Evolutionary conservation across 1,140 invertebrate genomes (phyloP).

Genomic region (Helicoverpa armigera): DNA sequence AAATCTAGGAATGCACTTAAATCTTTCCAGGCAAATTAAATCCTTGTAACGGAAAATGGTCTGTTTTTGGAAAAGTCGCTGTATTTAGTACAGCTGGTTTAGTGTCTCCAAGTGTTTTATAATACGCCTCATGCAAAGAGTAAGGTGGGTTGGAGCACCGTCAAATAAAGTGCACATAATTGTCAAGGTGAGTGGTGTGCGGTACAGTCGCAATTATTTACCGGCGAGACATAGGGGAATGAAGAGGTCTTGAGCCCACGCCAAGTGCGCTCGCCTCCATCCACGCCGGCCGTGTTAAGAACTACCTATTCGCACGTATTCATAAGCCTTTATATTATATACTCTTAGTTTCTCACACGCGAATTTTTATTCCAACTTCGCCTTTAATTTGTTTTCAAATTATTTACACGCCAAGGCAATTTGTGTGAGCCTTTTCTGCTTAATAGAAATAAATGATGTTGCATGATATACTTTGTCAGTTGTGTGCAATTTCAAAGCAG

Average conservation of each 20-base stretch:
- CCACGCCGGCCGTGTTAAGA: constrained; percentile 63
- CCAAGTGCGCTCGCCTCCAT: constrained; percentile 63
- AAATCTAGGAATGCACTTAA: too few species aligned
- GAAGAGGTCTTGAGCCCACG: constrained; percentile 71
- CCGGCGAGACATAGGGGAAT: constrained; percentile 76
- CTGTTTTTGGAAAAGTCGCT: neutral
- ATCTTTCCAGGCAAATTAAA: too few species aligned
- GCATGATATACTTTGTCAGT: constrained; percentile 19
- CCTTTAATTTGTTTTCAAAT: constrained; percentile 45
- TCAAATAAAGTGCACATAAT: constrained; percentile 77
- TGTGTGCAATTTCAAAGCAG: constrained; percentile 24
- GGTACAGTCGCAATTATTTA: constrained; percentile 75
- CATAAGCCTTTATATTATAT: constrained; percentile 58
- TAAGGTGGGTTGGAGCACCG: constrained; percentile 58
- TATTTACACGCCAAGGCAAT: constrained; percentile 45
- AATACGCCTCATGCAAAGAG: constrained; percentile 44
- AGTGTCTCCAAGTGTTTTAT: constrained; percentile 28
- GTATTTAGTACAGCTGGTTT: constrained; percentile 14
- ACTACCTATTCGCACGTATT: constrained; percentile 60
- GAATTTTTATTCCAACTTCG: constrained; percentile 44
- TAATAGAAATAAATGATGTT: constrained; percentile 37
- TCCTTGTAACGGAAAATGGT: too few species aligned
- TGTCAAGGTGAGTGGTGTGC: constrained; percentile 72
- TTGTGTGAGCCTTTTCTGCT: constrained; percentile 24
- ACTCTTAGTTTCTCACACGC: constrained; percentile 28